Percentiles rank a stretch among this genome's conserved stretches.
phyloP scores from a whole-genome alignment of 2,797 vertebrate genomes.

The Pseudomugil gertrudae region DNA sequence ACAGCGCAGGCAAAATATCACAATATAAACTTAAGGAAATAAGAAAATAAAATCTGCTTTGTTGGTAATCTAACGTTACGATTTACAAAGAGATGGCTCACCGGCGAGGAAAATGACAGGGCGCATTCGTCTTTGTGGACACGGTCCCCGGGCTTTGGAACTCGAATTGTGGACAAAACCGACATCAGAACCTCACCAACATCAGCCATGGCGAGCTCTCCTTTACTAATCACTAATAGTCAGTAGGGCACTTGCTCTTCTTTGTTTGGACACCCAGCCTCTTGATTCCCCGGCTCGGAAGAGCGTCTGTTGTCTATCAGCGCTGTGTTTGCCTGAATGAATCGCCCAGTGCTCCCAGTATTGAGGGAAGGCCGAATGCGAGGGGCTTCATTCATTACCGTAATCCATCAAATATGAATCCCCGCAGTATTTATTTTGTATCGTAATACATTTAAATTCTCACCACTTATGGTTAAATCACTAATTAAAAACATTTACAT shows the following conservation, averaged over 20 bases:
- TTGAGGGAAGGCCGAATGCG: slow-evolving; percentile 68
- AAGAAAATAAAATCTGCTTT: not conserved
- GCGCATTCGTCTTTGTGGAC: slow-evolving; percentile 99
- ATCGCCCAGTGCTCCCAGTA: slow-evolving; percentile 63
- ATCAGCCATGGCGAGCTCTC: slow-evolving; percentile 84
- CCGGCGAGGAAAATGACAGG: slow-evolving; percentile 96
- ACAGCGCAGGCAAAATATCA: not conserved
- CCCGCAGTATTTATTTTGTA: not conserved
- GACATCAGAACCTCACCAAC: slow-evolving; percentile 94
- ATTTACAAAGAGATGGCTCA: slow-evolving; percentile 76
- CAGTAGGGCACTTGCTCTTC: slow-evolving; percentile 56
- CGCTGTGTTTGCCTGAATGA: slow-evolving; percentile 68
- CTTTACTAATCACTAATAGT: slow-evolving; percentile 40
- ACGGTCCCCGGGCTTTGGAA: slow-evolving; percentile 95
- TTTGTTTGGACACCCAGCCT: slow-evolving; percentile 64
- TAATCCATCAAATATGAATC: slow-evolving; percentile 37
- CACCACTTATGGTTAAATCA: accelerated
- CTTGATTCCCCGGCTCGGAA: slow-evolving; percentile 56
- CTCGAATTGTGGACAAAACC: slow-evolving; percentile 93
- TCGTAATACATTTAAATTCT: not conserved
- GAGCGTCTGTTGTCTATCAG: slow-evolving; percentile 43
- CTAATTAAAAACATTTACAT: not conserved
- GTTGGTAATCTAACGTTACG: slow-evolving; percentile 3
- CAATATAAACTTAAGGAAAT: accelerated
- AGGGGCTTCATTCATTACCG: slow-evolving; percentile 49